Base-by-base conservation (phyloP, 2,888 invertebrate species). In the Dryobotodes eremita region DNA sequence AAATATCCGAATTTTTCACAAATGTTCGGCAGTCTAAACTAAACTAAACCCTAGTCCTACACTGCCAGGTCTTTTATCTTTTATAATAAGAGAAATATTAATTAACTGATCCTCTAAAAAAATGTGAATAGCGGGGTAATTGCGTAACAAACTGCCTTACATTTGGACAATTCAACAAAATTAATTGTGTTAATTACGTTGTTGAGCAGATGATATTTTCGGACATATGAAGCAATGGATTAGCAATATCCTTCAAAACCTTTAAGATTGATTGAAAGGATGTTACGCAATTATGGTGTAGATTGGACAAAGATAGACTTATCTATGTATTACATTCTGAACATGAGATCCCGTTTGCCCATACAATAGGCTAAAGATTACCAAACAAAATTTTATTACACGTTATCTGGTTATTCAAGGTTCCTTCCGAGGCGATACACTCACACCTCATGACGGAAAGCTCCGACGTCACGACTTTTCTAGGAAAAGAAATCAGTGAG, bases 401-500 rank as follows among this genome's bases (percentile, higher is more conserved):
- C n/a, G 0, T 26, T 20, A 20, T 26, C 4, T 42, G 42, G 11
- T 50, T 53, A 15, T 83, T 77, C 26, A 53, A 84, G 85, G 48
- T 77, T 53, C n/a, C 53, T 10, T 31, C 36, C n/a, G 20, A 46
- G 17, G 26, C 42, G 0, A 31, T 61, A 7, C 23, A 11, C 2
- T 62, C 71, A n/a, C 55, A 36, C 1, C 7, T 31, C 36, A 15
- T 15, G 1, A 36, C 20, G 11, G 36, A 17, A 17, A 72, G 42
- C 26, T 64, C 78, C 15, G n/a, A 57, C 4, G 8, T 36, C 23
- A 4, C 62, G 7, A 26, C 62, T 48, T 0, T 31, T 42, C 17
- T 53, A 4, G 57, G 23, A 61, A 76, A 76, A 11, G 65, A 76
- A 48, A 53, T 83, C 17, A 2, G 83, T 83, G 36, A 80, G 83